A percentile compares a stretch with the other conserved stretches of the same genome.
Conservation (phyloP, 1,140 invertebrate genomes). For the Hermatobates lingyangjiaoensis region DNA sequence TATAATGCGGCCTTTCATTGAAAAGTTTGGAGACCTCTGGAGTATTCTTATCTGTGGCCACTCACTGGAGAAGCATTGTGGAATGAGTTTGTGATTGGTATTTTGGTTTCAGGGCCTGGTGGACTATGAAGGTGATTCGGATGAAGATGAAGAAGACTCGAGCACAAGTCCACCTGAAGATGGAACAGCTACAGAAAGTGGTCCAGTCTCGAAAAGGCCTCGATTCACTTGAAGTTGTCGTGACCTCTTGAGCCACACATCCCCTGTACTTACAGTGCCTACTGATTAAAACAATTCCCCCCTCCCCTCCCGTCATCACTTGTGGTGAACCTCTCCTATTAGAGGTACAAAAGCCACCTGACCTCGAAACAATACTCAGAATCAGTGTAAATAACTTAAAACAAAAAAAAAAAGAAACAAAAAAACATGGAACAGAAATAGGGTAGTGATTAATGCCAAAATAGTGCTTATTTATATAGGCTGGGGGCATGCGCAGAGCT, state of each 20-base stretch:
- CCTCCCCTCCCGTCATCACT: background rate
- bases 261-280: background rate
- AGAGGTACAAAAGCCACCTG: background rate
- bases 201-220: slow-evolving; percentile 13
- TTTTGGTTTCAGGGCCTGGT: slow-evolving; percentile 55
- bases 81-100: background rate
- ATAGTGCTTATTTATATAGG: too few species aligned
- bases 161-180: too few species aligned
- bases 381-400: background rate
- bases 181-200: slow-evolving; percentile 8
- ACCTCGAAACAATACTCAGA: background rate
- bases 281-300: background rate
- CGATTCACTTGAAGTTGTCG: slow-evolving; percentile 13
- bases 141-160: slow-evolving; percentile 72
- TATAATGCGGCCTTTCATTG: background rate
- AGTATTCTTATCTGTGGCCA: background rate
- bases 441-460: too few species aligned
- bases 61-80: background rate
- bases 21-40: background rate
- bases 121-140: slow-evolving; percentile 88
- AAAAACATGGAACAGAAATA: background rate
- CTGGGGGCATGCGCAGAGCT: too few species aligned
- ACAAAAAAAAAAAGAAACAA: background rate
- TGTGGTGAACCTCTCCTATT: background rate
- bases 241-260: background rate